Base-by-base conservation (phyloP, 2,888 invertebrate species). In the Hirudinaria manillensis region DNA sequence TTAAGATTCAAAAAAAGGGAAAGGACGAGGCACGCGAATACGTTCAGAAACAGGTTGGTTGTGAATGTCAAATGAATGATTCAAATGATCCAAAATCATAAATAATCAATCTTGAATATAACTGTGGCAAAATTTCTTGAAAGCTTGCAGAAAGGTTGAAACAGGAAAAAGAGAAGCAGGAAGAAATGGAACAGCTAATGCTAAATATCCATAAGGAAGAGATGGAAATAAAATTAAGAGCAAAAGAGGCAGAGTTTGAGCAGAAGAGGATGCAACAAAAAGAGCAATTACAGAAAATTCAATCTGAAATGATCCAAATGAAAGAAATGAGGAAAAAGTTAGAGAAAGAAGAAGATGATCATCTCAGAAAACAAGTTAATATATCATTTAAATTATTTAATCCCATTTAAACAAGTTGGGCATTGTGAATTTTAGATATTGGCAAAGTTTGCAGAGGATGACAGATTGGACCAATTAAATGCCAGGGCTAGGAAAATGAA, bases 321-420 rank as follows among this genome's bases (percentile, higher is more conserved):
- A 38, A 45, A 38, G 70, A 70, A 38, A 45, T 34, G 36, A 36
- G 27, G 70, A 70, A 45, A 38, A 70, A 21, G 51, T 36, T 36
- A 3, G 70, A 70, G 38, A 38, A 70, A 45, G 70, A 70, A 24
- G 70, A 70, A 19, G 70, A 70, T 19, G 51, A 45, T 21, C 38
- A n/a, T 19, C n/a, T 70, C 21, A 27, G 19, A 10, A 34, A 27
- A 38, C 27, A 70, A 38, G 70, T 70, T 16, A 45, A 27, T 70
- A 4, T 70, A n/a, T 70, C 19, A 45, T 34, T 21, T 34, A n/a
- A 13, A n/a, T 19, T 24, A 34, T 45, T 68, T 7, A 29, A 45
- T 45, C 10, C 45, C 38, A 45, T 45, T 45, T 7, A 45, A 10
- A 45, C 45, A 45, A 16, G 13, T 10, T 45, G 10, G 45, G 3